Base-by-base conservation (phyloP, 1,140 invertebrate genomes). In the Portunus trituberculatus region DNA sequence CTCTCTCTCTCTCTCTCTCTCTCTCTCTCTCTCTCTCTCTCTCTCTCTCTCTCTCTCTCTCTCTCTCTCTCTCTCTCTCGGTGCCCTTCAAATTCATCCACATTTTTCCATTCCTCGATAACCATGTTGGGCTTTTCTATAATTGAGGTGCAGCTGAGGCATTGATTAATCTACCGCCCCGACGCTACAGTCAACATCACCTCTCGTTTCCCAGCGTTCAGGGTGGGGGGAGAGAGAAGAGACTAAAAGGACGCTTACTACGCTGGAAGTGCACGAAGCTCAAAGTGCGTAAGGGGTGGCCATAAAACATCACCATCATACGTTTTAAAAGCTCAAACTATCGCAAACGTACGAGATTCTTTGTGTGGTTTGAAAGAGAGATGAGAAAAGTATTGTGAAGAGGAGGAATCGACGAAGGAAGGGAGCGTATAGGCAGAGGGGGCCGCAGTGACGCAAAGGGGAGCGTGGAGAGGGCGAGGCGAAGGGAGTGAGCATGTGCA, bases 401-500 rank as follows among this genome's bases (percentile, higher is more conserved):
- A 39, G 90, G 10, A 76, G 52, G n/a, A n/a, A 76, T 3, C 2
- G 67, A 20, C 6, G 67, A 76, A 76, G 20, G 67, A 76, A n/a
- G 20, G 67, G 6, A 76, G 20, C 6, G n/a, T 76, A 20, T 25
- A 76, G 67, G 20, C 25, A 20, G 20, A 76, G 67, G 67, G 25
- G 67, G 12, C 25, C 20, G 67, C 20, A 76, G 67, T 76, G 67
- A 76, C 67, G 67, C 67, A 1, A 20, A 76, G 67, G 67, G 67
- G 67, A 76, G 20, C 6, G 67, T 76, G 25, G 67, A 20, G 4
- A 32, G 59, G 90, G 90, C 14, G 29, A 29, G 90, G 25, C 90
- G 48, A 29, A 29, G 59, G 90, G 90, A 89, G 87, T 39, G 87
- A 39, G 87, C 87, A 39, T 89, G 87, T 76, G 90, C 59, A 76